Base-by-base conservation (phyloP, 2,888 invertebrate species). In the Pycnomerus fuliginosus region DNA sequence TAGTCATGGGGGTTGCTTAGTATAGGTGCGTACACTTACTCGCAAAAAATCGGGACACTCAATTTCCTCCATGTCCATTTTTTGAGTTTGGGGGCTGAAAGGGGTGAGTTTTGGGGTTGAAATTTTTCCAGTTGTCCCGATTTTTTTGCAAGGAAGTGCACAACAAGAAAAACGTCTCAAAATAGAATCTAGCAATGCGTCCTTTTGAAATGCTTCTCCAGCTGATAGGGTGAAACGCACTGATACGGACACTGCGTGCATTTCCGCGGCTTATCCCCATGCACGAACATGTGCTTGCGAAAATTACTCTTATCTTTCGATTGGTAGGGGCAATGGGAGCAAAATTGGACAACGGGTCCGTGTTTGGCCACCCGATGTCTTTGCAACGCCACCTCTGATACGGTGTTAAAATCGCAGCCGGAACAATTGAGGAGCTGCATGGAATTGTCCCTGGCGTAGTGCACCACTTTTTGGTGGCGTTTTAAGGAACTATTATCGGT, bases 281-380 rank as follows among this genome's bases (percentile, higher is more conserved):
- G 65, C 3, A 60, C 62, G 25, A 61, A 64, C 12, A 57, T 34
- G 29, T 64, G 64, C 29, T 62, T 63, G 5, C 61, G 49, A 32
- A 60, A 58, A 40, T 65, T 65, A 37, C 61, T 62, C 22, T 60
- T 53, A 31, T 64, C 63, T 16, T 53, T 56, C 5, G 61, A 55
- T 10, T 58, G 45, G 37, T 65, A 64, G 1, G 58, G 48, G 36
- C 65, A 64, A 31, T 60, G 53, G 3, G 52, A 54, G 33, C 60
- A 60, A 17, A 24, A 46, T 20, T 48, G 22, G 36, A 32, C 35
- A 11, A 42, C 7, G 11, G 39, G 34, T 2, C 44, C 44, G 17
- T 44, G 36, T 7, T 16, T 15, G 3, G 37, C 15, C 12, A 30
- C 31, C 16, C 43, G 8, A 37, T 43, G 46, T 30, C 32, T 32